A percentile compares a stretch with the other conserved stretches of the same genome.
phyloP scores from a whole-genome alignment of 2,888 invertebrate species.

The Zhuqinia jingwanae region DNA sequence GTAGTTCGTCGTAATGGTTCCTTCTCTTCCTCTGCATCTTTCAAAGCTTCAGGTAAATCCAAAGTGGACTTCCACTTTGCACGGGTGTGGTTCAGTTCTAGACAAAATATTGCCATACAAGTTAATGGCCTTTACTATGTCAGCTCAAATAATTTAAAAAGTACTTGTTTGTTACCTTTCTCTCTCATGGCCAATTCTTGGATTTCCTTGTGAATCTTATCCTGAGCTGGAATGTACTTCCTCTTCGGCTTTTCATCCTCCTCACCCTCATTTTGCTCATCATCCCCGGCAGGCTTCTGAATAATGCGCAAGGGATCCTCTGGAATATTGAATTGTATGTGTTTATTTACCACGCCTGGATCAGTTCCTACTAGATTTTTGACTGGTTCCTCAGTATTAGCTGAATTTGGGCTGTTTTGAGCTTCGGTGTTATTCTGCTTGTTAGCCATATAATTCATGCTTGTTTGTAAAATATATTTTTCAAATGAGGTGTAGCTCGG shows the following conservation, averaged over 20 bases:
- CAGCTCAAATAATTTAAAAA: too few relatives aligned
- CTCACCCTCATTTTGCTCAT: constrained; percentile 53
- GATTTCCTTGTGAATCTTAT: constrained; percentile 75
- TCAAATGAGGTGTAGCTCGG: constrained; percentile 68
- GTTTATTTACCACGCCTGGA: constrained; percentile 21
- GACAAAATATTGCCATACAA: too few relatives aligned
- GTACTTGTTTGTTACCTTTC: constrained; percentile 76
- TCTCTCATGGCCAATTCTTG: constrained; percentile 75
- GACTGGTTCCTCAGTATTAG: not conserved
- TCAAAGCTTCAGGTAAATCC: constrained; percentile 67
- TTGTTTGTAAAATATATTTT: constrained; percentile 65
- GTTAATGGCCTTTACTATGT: too few relatives aligned
- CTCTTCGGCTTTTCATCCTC: constrained; percentile 73
- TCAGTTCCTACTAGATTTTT: not conserved
- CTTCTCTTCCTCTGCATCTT: constrained; percentile 52
- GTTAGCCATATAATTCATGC: constrained; percentile 55
- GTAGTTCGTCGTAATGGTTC: constrained; percentile 35
- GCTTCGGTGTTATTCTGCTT: constrained; percentile 7
- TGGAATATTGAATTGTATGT: not conserved
- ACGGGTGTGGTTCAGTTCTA: constrained; percentile 74
- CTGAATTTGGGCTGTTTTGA: not conserved
- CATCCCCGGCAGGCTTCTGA: constrained; percentile 45
- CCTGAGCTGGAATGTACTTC: constrained; percentile 75
- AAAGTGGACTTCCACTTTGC: constrained; percentile 77
- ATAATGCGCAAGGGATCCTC: constrained; percentile 69